phyloP scores from a whole-genome alignment of 2,113 vertebrate species.

The Datnioides undecimradiatus region DNA sequence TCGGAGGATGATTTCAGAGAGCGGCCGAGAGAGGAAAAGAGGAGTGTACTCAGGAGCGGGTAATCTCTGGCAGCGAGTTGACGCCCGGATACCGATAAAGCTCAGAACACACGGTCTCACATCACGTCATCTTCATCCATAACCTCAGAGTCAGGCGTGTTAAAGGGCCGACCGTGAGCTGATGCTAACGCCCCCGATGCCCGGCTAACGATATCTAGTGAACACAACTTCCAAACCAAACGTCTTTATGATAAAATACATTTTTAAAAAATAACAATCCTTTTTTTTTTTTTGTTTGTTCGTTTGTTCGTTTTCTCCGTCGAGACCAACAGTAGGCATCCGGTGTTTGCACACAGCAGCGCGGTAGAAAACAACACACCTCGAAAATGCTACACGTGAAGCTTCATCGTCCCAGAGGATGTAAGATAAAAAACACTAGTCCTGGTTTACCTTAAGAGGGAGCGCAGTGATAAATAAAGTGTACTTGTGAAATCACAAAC shows the following conservation, averaged over 20 bases:
- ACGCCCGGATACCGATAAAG: conserved; percentile 9
- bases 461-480: conserved; percentile 53
- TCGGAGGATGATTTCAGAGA: neutral
- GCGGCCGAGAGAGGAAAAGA: neutral
- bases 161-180: conserved; percentile 7
- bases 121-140: neutral
- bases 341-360: conserved; percentile 50
- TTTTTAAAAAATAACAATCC: conserved; percentile 51
- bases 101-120: neutral
- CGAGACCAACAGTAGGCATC: conserved; percentile 44
- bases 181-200: conserved; percentile 23
- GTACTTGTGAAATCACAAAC: neutral
- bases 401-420: conserved; percentile 39
- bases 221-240: conserved; percentile 34
- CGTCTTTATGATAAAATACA: conserved; percentile 51
- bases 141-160: conserved; percentile 31
- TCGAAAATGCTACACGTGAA: conserved; percentile 29
- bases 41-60: neutral
- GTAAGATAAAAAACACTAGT: conserved; percentile 29
- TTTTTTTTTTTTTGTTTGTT: conserved; percentile 26
- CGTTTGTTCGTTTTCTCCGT: too few relatives aligned
- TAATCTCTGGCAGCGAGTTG: conserved; percentile 26
- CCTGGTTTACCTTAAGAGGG: conserved; percentile 44
- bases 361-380: conserved; percentile 52
- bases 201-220: conserved; percentile 46